These are phyloP conservation scores for Eilema griseolum DNA, from an alignment of 2,888 invertebrate genomes.

Conservation along the genomic window DNA sequence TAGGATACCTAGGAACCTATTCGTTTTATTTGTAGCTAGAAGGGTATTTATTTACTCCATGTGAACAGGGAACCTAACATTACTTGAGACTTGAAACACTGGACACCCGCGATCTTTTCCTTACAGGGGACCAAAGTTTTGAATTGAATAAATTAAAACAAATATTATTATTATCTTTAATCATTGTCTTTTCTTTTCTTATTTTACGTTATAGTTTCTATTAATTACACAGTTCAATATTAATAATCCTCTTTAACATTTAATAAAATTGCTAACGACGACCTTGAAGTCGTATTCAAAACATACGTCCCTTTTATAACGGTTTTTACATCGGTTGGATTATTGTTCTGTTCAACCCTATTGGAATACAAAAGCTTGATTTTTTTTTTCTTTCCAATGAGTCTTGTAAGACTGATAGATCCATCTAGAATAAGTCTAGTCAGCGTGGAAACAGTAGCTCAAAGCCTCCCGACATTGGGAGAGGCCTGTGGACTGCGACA, in stretches of 20 bases:
- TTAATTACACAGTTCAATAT: too few species aligned
- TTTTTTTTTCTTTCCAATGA: not conserved
- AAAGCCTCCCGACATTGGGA: too few species aligned
- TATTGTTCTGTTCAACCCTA: not conserved
- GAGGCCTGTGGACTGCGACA: too few species aligned
- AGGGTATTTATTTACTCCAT: not conserved
- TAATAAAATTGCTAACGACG: slow-evolving; percentile 43
- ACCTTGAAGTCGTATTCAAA: slow-evolving; percentile 71
- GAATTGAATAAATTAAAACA: too few species aligned
- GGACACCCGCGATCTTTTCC: too few species aligned
- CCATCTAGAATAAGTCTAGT: not conserved
- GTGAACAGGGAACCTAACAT: not conserved
- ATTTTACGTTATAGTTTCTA: too few species aligned
- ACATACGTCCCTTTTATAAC: slow-evolving; percentile 68
- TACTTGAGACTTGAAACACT: not conserved
- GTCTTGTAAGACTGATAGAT: not conserved
- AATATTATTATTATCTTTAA: too few species aligned
- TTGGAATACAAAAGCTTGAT: not conserved
- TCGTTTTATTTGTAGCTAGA: not conserved
- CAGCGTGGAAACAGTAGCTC: too few species aligned
- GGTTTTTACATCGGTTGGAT: slow-evolving; percentile 57
- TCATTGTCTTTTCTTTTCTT: too few species aligned
- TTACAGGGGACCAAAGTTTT: too few species aligned
- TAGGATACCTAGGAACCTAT: not conserved
- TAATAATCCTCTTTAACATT: too few species aligned